These are phyloP conservation scores for Abscondita cerata DNA, from an alignment of 2,888 invertebrate genomes.

Conservation along the genomic window DNA sequence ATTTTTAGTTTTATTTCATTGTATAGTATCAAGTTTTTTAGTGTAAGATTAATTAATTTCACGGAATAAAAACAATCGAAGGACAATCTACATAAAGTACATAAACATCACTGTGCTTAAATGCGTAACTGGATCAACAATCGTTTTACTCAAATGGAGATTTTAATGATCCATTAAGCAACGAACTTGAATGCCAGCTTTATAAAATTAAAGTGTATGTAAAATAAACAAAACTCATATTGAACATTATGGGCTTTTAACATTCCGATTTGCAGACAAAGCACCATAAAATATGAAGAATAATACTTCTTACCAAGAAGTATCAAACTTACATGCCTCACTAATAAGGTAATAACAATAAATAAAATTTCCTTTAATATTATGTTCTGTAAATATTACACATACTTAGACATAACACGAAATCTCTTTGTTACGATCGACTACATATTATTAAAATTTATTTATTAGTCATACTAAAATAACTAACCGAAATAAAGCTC, in stretches of 20 bases:
- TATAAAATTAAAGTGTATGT: conserved; percentile 5
- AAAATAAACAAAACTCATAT: conserved; percentile 13
- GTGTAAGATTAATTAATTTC: too few species aligned
- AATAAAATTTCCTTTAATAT: conserved; percentile 23
- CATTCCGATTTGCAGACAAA: conserved; percentile 22
- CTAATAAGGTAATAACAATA: conserved; percentile 26
- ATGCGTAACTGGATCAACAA: too few species aligned
- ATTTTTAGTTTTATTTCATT: too few species aligned
- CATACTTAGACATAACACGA: conserved; percentile 2
- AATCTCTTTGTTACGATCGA: conserved; percentile 7
- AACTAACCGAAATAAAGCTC: too few species aligned
- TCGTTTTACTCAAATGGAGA: background rate
- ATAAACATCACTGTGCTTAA: too few species aligned
- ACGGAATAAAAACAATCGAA: too few species aligned
- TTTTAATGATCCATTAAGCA: conserved; percentile 2
- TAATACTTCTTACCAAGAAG: conserved; percentile 23
- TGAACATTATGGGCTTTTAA: conserved; percentile 16
- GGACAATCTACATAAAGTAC: too few species aligned
- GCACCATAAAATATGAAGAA: conserved; percentile 19
- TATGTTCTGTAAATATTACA: conserved; percentile 19
- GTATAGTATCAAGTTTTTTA: too few species aligned
- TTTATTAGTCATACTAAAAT: too few species aligned
- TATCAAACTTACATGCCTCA: conserved; percentile 14
- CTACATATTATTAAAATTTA: background rate
- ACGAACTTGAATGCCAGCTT: background rate